These are phyloP conservation scores for Ctenopoma kingsleyae DNA, from an alignment of 2,797 vertebrate genomes.

Conservation along the genomic window DNA sequence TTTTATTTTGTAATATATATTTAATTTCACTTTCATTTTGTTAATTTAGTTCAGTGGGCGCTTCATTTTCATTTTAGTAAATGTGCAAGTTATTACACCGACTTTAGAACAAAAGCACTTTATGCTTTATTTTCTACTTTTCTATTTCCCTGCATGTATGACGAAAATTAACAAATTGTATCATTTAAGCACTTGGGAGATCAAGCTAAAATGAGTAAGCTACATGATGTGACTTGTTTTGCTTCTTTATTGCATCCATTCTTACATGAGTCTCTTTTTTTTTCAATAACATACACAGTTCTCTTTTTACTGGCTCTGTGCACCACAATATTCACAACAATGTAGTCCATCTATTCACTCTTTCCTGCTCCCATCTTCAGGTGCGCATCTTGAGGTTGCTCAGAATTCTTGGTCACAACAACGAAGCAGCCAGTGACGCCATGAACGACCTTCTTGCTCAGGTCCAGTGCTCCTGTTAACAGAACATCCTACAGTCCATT, in stretches of 20 bases:
- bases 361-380: constrained; percentile 64
- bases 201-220: background rate
- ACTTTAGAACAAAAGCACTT: no score
- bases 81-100: background rate
- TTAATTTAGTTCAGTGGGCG: background rate
- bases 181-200: background rate
- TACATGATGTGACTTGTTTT: background rate
- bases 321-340: constrained; percentile 7
- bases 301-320: background rate
- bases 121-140: no score
- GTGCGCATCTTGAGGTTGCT: constrained; percentile 90
- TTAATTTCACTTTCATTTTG: background rate
- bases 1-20: background rate
- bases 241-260: background rate
- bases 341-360: constrained; percentile 1
- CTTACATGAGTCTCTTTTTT: no score
- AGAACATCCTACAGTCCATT: no score
- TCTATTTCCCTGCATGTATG: background rate
- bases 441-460: constrained; percentile 94
- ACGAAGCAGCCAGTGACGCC: constrained; percentile 88
- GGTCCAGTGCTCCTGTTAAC: constrained; percentile 69
- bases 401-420: constrained; percentile 89
- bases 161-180: background rate
- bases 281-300: background rate
- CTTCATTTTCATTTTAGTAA: background rate